Base-by-base conservation (phyloP, 2,888 invertebrate genomes). In the Torymus texanus region DNA sequence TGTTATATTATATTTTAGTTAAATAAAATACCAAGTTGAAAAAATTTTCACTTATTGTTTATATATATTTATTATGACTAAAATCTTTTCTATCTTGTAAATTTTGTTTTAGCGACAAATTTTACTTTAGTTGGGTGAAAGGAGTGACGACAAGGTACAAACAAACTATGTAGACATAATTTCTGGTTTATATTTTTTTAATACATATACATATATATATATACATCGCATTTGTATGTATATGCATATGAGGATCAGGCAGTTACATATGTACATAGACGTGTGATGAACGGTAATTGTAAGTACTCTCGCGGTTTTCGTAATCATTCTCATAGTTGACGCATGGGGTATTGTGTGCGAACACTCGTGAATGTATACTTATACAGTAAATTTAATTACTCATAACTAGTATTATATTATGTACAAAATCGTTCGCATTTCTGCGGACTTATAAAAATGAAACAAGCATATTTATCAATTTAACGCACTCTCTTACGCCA, bases 251-350 rank as follows among this genome's bases (percentile, higher is more conserved):
- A 79, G 65, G 24, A 68, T 86, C 88, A 89, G 88, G 89, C 89
- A 89, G 88, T 89, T 88, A 88, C 87, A 88, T 90, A 89, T 89
- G 84, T 90, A 89, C 89, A 90, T 88, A 88, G 87, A 89, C 87
- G 86, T 87, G 87, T 87, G 87, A 85, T 88, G 86, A 88, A 88
- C 86, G 88, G 81, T 87, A 84, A 87, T 41, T 41, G 41, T 86
- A 85, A 82, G 58, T 75, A 75, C 55, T 65, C 51, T 72, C 62
- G 75, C 41, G 58, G 18, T 80, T 62, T 58, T 59, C 16, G 61
- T 65, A 70, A 61, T 71, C 51, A 67, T 53, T 75, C 53, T 58
- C 59, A 56, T 68, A 61, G 68, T 77, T 65, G 14, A 61, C 29
- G 70, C n/a, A 24, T 14, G 67, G n/a, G 55, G 5, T 18, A 63